phyloP scores from a whole-genome alignment of 1,140 invertebrate species.

The Panagrolaimus sp. region DNA sequence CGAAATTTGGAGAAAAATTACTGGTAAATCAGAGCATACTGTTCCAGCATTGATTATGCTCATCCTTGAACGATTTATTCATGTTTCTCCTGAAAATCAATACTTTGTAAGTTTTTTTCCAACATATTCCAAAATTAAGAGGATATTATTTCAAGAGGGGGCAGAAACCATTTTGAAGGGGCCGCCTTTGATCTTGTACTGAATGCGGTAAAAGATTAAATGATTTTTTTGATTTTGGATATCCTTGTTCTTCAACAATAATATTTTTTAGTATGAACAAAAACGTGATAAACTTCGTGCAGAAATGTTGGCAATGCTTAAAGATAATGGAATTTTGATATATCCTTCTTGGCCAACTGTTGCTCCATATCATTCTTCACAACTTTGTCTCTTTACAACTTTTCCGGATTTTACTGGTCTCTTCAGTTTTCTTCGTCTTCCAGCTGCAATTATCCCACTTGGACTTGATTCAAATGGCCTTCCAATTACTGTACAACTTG shows the following conservation, averaged over 20 bases:
- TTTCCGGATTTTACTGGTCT: constrained; percentile 69
- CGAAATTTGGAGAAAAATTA: constrained; percentile 64
- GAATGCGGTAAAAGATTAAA: no score
- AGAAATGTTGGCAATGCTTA: constrained; percentile 65
- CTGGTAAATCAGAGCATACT: constrained; percentile 75
- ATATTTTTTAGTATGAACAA: constrained; percentile 36
- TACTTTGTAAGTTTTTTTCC: constrained; percentile 30
- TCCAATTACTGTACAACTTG: constrained; percentile 63
- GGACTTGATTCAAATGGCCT: constrained; percentile 59
- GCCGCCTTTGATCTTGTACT: no score
- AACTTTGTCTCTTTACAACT: constrained; percentile 65
- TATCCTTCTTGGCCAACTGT: constrained; percentile 61
- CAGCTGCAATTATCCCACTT: constrained; percentile 61
- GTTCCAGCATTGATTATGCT: constrained; percentile 75
- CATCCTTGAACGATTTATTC: constrained; percentile 66
- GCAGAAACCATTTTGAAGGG: no score
- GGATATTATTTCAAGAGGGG: no score
- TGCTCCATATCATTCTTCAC: constrained; percentile 61
- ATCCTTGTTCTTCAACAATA: constrained; percentile 72
- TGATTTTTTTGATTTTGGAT: constrained; percentile 63
- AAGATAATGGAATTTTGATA: constrained; percentile 61
- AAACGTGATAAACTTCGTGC: constrained; percentile 57
- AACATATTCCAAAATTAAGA: no score
- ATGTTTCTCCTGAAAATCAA: constrained; percentile 15
- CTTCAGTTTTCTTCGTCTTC: constrained; percentile 62